phyloP scores from a whole-genome alignment of 2,797 vertebrate genomes.

The Limnodromus scolopaceus region DNA sequence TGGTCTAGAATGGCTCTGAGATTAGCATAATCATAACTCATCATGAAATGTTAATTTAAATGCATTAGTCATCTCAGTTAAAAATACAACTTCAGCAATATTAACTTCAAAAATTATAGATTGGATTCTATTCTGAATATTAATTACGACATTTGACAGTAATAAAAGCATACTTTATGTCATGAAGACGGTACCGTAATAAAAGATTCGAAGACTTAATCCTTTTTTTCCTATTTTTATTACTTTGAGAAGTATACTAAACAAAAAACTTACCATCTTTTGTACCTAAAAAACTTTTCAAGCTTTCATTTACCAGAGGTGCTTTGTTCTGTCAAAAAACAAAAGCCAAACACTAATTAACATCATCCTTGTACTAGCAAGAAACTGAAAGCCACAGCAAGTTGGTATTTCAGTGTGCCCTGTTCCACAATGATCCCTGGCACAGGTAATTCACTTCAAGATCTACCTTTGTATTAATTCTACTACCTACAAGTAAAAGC shows the following conservation, averaged over 20 bases:
- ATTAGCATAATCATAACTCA: not conserved
- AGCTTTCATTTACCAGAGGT: constrained; percentile 90
- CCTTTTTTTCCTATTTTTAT: not conserved
- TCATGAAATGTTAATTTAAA: not conserved
- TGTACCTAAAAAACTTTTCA: constrained; percentile 90
- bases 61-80: not conserved
- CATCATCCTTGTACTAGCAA: not conserved
- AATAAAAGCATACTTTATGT: not conserved
- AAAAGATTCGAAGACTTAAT: not conserved
- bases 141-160: not conserved
- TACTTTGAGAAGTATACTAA: not conserved
- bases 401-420: not conserved
- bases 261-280: constrained; percentile 87
- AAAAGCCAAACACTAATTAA: constrained; percentile 11
- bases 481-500: not conserved
- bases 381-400: not conserved
- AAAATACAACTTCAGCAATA: not conserved
- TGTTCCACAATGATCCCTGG: not conserved
- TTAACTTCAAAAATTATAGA: not conserved
- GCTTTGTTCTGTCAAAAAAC: constrained; percentile 86
- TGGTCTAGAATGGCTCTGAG: not conserved
- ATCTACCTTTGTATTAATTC: not conserved
- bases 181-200: not conserved
- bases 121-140: not conserved
- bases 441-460: not conserved